Base-by-base conservation (phyloP, 2,797 vertebrate species). In the Synanceia verrucosa region DNA sequence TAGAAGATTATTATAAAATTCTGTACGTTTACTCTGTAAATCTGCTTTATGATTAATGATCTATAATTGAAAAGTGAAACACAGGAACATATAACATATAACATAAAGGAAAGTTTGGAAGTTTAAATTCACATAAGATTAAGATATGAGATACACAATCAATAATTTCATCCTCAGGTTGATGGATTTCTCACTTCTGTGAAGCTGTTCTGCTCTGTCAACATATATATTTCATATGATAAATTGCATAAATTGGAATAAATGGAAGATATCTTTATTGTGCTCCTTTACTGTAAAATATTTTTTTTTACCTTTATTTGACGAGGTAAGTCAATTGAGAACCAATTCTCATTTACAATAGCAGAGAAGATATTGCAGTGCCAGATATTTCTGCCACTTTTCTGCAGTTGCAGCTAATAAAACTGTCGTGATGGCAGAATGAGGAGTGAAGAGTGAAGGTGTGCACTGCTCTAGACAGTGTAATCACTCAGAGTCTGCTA, bases 401-500 rank as follows among this genome's bases (percentile, higher is more conserved):
- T 29, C 29, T 47, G 36, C 52, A 66, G 28, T 44, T 28, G 13
- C 50, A 48, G 3, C 6, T 18, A 14, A 62, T 62, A 23, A 48
- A 47, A 71, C 19, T 63, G 57, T n/a, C 8, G 44, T 44, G 34
- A 43, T 21, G 43, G 43, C 50, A 75, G 50, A 79, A 55, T 53
- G 62, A 75, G 62, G 33, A 62, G 64, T 47, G 47, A 43, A 61
- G 61, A 66, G 71, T 37, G 78, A 71, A 68, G 70, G 70, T 74
- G 65, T 63, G 73, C 65, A 55, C 47, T 18, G 62, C 72, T 50
- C 73, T 62, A 85, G 81, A 91, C 87, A 37, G 58, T 92, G 72
- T 91, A 92, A 93, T 93, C 87, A 90, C 65, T 67, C 70, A 46
- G 8, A 76, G 65, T 55, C 82, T 90, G 72, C 83, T 84, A 91